Evolutionary conservation across 2,797 vertebrate species (phyloP).

Genomic region (Schizopygopsis malacanthus): DNA sequence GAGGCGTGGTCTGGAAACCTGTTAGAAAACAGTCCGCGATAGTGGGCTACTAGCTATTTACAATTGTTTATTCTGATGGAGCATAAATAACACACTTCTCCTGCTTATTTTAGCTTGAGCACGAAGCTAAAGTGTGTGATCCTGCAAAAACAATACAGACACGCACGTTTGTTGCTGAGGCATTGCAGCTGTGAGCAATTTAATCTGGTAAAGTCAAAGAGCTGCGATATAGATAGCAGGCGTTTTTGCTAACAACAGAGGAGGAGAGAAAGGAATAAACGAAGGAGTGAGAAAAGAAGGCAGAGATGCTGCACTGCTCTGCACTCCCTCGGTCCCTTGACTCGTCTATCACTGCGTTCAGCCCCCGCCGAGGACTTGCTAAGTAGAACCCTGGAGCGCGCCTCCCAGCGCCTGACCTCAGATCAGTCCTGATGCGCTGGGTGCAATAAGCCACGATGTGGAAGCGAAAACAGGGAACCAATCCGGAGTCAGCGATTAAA

Average conservation of each 20-base stretch:
- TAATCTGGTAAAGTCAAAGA: constrained; percentile 55
- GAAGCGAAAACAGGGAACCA: constrained; percentile 23
- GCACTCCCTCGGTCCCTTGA: constrained; percentile 59
- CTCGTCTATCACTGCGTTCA: constrained; percentile 60
- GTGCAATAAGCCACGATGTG: not conserved
- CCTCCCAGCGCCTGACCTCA: constrained; percentile 44
- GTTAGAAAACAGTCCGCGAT: not conserved
- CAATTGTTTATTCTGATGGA: not conserved
- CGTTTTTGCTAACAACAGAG: constrained; percentile 36
- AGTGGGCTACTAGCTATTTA: not conserved
- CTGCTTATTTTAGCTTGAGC: not conserved
- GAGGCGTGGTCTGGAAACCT: not conserved
- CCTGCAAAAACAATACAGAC: constrained; percentile 5
- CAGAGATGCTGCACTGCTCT: constrained; percentile 35
- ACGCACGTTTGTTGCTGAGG: constrained; percentile 36
- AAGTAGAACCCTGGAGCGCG: constrained; percentile 56
- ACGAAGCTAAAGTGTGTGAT: not conserved
- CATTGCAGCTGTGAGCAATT: constrained; percentile 49
- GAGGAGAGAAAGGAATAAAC: constrained; percentile 2
- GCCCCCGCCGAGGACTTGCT: constrained; percentile 55
- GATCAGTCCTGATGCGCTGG: constrained; percentile 35
- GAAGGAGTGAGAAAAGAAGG: constrained; percentile 30
- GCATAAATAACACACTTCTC: not conserved
- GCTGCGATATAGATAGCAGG: constrained; percentile 51
- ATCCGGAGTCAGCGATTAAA: constrained; percentile 36